Evolutionary conservation across 2,113 vertebrate species (phyloP).

Genomic region (Myotis brandtii): DNA sequence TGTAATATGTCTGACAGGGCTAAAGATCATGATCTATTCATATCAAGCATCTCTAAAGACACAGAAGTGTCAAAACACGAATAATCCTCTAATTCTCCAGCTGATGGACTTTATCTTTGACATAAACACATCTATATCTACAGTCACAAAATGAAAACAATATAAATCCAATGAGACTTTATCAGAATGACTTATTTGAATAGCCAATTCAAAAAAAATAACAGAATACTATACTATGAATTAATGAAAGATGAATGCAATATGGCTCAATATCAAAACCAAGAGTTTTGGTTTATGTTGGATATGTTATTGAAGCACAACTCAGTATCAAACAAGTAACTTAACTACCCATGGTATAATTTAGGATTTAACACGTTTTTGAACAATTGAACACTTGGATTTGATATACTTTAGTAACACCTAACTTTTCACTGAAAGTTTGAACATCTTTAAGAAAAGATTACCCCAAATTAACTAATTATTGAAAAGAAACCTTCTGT

Average conservation of each 20-base stretch:
- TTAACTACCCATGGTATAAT: slow-evolving; percentile 34
- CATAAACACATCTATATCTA: slow-evolving; percentile 27
- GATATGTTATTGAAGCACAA: slow-evolving; percentile 22
- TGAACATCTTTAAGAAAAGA: slow-evolving; percentile 48
- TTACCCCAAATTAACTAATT: slow-evolving; percentile 48
- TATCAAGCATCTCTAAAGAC: background rate
- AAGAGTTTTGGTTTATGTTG: slow-evolving; percentile 49
- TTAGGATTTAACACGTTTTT: slow-evolving; percentile 16
- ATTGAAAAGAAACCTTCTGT: slow-evolving; percentile 34
- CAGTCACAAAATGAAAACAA: slow-evolving; percentile 46
- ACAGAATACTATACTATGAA: background rate
- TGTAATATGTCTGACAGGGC: background rate
- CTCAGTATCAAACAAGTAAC: slow-evolving; percentile 30
- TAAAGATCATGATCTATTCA: slow-evolving; percentile 44
- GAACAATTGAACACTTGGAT: slow-evolving; percentile 37
- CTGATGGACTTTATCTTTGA: slow-evolving; percentile 27
- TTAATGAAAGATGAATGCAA: slow-evolving; percentile 41
- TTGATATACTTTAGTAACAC: slow-evolving; percentile 2
- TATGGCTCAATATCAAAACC: slow-evolving; percentile 18
- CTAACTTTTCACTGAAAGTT: slow-evolving; percentile 42
- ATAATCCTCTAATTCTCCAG: slow-evolving; percentile 47
- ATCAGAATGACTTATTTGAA: slow-evolving; percentile 37
- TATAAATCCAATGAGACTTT: background rate
- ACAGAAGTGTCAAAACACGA: background rate
- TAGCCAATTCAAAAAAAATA: slow-evolving; percentile 48